phyloP scores from a whole-genome alignment of 1,140 invertebrate species.

The Tribolium castaneum region DNA sequence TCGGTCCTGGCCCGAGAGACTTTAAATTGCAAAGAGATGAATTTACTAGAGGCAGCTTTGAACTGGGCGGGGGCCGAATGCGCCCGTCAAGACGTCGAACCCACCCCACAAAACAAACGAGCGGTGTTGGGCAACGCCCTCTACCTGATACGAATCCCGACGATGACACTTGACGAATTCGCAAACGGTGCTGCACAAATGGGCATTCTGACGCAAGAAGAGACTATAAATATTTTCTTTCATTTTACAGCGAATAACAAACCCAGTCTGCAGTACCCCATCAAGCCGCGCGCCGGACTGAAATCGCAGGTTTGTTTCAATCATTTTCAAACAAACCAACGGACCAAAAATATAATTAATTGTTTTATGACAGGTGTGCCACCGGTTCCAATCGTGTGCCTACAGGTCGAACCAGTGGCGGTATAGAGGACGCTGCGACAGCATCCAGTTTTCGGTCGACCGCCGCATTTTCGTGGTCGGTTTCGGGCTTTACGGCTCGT shows the following conservation, averaged over 20 bases:
- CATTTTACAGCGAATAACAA: conserved; percentile 87
- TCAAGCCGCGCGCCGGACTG: conserved; percentile 83
- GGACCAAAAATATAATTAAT: no score
- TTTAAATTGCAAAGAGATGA: conserved; percentile 90
- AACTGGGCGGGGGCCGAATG: conserved; percentile 91
- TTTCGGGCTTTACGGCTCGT: conserved; percentile 92
- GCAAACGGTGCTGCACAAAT: conserved; percentile 91
- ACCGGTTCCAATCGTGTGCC: conserved; percentile 95
- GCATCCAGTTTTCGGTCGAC: conserved; percentile 93
- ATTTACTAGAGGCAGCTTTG: conserved; percentile 89
- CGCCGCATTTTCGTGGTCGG: conserved; percentile 92
- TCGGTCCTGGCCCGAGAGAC: conserved; percentile 90
- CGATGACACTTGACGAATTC: conserved; percentile 91
- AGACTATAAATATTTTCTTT: conserved; percentile 93
- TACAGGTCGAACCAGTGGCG: conserved; percentile 97
- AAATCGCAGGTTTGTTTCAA: conserved; percentile 78
- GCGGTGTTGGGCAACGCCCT: conserved; percentile 78
- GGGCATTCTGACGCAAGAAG: conserved; percentile 87
- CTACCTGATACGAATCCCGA: conserved; percentile 88
- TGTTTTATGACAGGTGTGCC: conserved; percentile 77
- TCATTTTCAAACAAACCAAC: not conserved
- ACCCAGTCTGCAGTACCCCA: conserved; percentile 83
- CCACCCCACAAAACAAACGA: conserved; percentile 77
- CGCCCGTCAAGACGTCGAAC: conserved; percentile 80
- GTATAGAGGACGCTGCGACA: conserved; percentile 90